These are phyloP conservation scores for Rutpela maculata DNA, from an alignment of 2,888 invertebrate genomes.

Conservation along the genomic window DNA sequence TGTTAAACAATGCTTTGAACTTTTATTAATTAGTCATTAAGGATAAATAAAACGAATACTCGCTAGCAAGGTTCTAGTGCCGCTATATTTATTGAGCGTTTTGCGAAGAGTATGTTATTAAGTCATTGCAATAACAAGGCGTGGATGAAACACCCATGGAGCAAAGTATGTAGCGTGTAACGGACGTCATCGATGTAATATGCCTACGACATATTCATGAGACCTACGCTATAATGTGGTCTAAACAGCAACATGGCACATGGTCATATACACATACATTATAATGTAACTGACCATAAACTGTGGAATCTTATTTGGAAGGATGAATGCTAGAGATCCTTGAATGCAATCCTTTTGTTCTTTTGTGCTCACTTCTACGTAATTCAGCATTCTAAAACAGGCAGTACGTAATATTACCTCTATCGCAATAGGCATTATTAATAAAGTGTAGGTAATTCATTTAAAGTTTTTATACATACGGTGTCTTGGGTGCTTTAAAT, in stretches of 20 bases:
- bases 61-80: constrained; percentile 17
- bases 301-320: constrained; percentile 21
- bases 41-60: not conserved
- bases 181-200: constrained; percentile 29
- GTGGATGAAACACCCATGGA: constrained; percentile 36
- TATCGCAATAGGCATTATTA: not conserved
- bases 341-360: constrained; percentile 20
- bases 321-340: constrained; percentile 27
- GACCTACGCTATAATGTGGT: constrained; percentile 28
- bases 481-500: not conserved
- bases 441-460: not conserved
- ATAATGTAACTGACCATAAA: constrained; percentile 2
- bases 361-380: constrained; percentile 8
- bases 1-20: not conserved
- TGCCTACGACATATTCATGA: constrained; percentile 39
- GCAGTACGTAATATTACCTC: not conserved
- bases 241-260: not conserved
- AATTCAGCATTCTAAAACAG: not conserved
- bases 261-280: not conserved
- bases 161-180: constrained; percentile 26
- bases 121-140: constrained; percentile 52
- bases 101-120: constrained; percentile 50
- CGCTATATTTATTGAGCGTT: constrained; percentile 38
- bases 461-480: not conserved
- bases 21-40: not conserved